Conservation (phyloP, 2,888 invertebrate genomes). For the Dicycla oo region DNA sequence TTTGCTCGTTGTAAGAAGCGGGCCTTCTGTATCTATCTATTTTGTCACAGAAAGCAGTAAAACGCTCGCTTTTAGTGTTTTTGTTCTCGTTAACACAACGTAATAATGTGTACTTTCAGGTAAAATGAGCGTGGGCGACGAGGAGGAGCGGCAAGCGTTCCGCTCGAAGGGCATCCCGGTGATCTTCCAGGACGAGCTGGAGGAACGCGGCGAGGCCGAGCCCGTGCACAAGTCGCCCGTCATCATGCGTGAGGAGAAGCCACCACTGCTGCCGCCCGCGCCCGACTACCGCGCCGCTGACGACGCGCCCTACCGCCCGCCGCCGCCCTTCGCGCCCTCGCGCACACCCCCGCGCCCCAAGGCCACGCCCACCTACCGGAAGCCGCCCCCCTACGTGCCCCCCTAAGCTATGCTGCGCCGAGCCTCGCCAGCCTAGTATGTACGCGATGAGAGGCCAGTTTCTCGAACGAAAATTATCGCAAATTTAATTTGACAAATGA, state of each 20-base stretch:
- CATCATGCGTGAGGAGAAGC: slow-evolving; percentile 98
- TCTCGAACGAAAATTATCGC: not conserved
- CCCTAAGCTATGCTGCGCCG: slow-evolving; percentile 92
- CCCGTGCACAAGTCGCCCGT: slow-evolving; percentile 97
- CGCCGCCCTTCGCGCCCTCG: slow-evolving; percentile 95
- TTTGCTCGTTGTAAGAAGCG: not conserved
- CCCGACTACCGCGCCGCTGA: slow-evolving; percentile 92
- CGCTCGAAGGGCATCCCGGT: slow-evolving; percentile 97
- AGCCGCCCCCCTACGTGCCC: slow-evolving; percentile 99
- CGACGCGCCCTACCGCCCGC: slow-evolving; percentile 96
- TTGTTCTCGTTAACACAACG: not conserved
- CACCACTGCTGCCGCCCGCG: slow-evolving; percentile 95
- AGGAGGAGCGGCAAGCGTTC: slow-evolving; percentile 95
- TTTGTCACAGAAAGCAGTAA: slow-evolving; percentile 22
- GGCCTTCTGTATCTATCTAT: slow-evolving; percentile 12
- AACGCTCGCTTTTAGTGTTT: slow-evolving; percentile 31
- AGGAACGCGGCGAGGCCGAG: slow-evolving; percentile 96
- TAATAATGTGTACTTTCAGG: slow-evolving; percentile 86
- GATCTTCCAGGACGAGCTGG: slow-evolving; percentile 99
- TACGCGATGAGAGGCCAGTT: not conserved
- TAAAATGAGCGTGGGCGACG: slow-evolving; percentile 92
- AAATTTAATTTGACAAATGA: not conserved
- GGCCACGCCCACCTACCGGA: slow-evolving; percentile 97
- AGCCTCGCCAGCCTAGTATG: slow-evolving; percentile 94
- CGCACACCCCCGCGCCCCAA: slow-evolving; percentile 95